These are phyloP conservation scores for Macaria notata DNA, from an alignment of 2,888 invertebrate genomes.

Conservation along the genomic window DNA sequence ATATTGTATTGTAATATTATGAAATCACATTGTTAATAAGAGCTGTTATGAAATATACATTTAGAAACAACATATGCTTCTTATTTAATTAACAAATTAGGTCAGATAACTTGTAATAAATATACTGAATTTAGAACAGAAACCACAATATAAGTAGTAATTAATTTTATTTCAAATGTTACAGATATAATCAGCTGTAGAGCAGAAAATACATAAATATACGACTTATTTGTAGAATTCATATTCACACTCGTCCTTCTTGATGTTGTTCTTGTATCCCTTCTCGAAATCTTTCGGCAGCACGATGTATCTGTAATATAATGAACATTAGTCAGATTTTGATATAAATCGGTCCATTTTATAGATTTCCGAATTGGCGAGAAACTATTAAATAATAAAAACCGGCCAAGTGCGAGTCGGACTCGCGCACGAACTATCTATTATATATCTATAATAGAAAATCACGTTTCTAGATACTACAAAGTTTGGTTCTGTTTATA, in stretches of 20 bases:
- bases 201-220: slow-evolving; percentile 18
- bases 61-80: slow-evolving; percentile 50
- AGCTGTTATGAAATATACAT: slow-evolving; percentile 77
- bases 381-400: no score
- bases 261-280: slow-evolving; percentile 99
- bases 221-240: slow-evolving; percentile 97
- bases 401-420: no score
- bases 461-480: no score
- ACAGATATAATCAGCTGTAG: slow-evolving; percentile 9
- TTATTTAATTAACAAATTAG: background rate
- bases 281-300: slow-evolving; percentile 99
- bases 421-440: no score
- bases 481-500: no score
- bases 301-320: slow-evolving; percentile 90
- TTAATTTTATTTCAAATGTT: slow-evolving; percentile 17
- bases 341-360: no score
- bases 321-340: background rate
- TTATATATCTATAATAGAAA: no score
- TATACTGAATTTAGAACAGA: background rate
- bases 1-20: slow-evolving; percentile 72
- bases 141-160: slow-evolving; percentile 1
- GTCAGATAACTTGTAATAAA: no score
- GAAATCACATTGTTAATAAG: slow-evolving; percentile 76
- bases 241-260: slow-evolving; percentile 99
- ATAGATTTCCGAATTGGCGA: no score